Evolutionary conservation across 2,113 vertebrate species (phyloP).

Genomic region (Laticauda colubrina): DNA sequence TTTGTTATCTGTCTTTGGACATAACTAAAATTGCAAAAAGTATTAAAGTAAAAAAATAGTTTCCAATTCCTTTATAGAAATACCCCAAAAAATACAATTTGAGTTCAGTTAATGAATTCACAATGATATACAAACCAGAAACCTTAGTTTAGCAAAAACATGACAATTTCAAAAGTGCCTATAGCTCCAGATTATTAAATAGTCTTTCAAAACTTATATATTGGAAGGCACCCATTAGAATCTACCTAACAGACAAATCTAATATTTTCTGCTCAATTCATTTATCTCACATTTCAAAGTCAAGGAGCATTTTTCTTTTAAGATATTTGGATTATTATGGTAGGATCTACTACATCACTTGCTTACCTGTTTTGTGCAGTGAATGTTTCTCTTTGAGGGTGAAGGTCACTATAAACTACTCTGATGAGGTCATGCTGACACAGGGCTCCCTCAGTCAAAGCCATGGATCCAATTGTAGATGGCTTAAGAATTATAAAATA

Average conservation of each 20-base stretch:
- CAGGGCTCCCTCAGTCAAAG: slow-evolving; percentile 92
- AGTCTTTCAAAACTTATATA: background rate
- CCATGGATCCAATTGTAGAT: slow-evolving; percentile 94
- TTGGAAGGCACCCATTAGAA: background rate
- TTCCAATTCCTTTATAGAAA: background rate
- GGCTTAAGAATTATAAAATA: slow-evolving; percentile 71
- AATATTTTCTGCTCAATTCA: background rate
- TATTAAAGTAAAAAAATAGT: background rate
- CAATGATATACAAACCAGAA: background rate
- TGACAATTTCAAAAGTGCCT: background rate
- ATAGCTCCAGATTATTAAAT: slow-evolving; percentile 1
- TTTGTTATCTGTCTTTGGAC: background rate
- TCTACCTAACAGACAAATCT: background rate
- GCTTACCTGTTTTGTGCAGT: slow-evolving; percentile 95
- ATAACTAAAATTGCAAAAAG: background rate
- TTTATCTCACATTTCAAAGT: slow-evolving; percentile 13
- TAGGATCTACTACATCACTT: slow-evolving; percentile 3
- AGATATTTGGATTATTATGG: background rate
- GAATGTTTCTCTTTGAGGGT: slow-evolving; percentile 97
- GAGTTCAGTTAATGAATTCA: slow-evolving; percentile 8
- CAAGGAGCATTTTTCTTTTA: background rate
- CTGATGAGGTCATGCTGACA: slow-evolving; percentile 94
- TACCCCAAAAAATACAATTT: background rate
- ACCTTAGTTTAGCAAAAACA: background rate
- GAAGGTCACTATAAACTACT: slow-evolving; percentile 95